These are phyloP conservation scores for Drosophila lowei DNA, from an alignment of 1,140 invertebrate species.

Conservation along the genomic window DNA sequence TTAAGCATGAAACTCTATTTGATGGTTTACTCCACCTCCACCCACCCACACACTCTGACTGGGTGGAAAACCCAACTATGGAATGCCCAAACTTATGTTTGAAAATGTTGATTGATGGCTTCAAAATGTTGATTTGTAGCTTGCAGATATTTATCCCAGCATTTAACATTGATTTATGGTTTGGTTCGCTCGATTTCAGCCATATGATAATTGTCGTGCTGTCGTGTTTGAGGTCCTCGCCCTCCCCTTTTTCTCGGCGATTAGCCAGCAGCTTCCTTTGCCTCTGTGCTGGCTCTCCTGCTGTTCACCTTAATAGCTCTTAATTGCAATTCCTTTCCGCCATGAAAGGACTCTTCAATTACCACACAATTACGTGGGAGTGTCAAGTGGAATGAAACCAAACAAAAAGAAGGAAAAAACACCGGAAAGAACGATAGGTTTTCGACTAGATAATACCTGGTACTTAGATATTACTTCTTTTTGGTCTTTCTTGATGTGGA, in stretches of 20 bases:
- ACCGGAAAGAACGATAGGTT: not conserved
- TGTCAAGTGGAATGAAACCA: slow-evolving; percentile 21
- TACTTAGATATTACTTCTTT: too few species aligned
- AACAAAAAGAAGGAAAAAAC: slow-evolving; percentile 1
- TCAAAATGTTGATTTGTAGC: slow-evolving; percentile 30
- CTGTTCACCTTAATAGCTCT: slow-evolving; percentile 32
- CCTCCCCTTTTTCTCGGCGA: too few species aligned
- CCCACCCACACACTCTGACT: not conserved
- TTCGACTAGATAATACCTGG: not conserved
- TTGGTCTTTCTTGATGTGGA: too few species aligned
- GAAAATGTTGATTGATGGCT: slow-evolving; percentile 46
- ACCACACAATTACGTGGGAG: slow-evolving; percentile 33
- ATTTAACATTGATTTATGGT: slow-evolving; percentile 39
- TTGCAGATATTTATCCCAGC: slow-evolving; percentile 9
- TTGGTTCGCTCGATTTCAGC: slow-evolving; percentile 40
- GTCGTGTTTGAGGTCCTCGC: too few species aligned
- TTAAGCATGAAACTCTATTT: slow-evolving; percentile 69
- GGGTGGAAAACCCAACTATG: slow-evolving; percentile 3
- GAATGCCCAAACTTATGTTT: slow-evolving; percentile 2
- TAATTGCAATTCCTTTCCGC: slow-evolving; percentile 27
- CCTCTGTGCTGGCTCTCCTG: slow-evolving; percentile 16
- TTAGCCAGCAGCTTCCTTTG: not conserved
- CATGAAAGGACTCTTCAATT: slow-evolving; percentile 40
- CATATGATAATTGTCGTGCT: slow-evolving; percentile 15
- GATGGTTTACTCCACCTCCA: not conserved